These are phyloP conservation scores for Drosophila picticornis DNA, from an alignment of 2,888 invertebrate species.

Conservation along the genomic window DNA sequence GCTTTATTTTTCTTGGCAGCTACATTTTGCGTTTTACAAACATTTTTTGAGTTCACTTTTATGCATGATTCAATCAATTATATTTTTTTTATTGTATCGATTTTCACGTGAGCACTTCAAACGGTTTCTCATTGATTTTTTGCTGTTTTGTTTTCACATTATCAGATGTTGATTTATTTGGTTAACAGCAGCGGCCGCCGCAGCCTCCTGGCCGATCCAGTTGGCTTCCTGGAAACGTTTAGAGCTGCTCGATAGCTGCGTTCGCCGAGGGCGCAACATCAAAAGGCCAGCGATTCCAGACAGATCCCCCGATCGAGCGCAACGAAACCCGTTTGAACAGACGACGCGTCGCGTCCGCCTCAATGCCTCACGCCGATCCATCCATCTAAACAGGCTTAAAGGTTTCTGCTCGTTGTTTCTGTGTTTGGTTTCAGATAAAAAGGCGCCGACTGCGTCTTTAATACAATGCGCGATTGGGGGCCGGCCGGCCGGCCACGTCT, in stretches of 20 bases:
- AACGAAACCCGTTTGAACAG: constrained; percentile 70
- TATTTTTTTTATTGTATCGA: constrained; percentile 37
- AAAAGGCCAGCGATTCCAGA: constrained; percentile 66
- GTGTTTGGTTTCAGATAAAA: constrained; percentile 59
- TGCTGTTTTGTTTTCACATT: constrained; percentile 36
- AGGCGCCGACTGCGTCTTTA: constrained; percentile 64
- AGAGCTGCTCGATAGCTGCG: constrained; percentile 44
- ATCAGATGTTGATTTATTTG: constrained; percentile 59
- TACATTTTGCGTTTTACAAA: constrained; percentile 52
- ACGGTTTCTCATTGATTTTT: constrained; percentile 41
- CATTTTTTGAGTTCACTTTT: constrained; percentile 42
- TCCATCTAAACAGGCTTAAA: constrained; percentile 74
- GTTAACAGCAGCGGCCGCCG: constrained; percentile 35
- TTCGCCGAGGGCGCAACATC: constrained; percentile 73
- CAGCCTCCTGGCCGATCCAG: constrained; percentile 58
- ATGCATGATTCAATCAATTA: constrained; percentile 41
- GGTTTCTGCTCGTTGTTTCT: constrained; percentile 30
- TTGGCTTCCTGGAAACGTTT: constrained; percentile 69
- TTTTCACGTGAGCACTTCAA: constrained; percentile 73
- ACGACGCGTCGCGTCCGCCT: constrained; percentile 63
- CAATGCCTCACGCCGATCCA: constrained; percentile 73
- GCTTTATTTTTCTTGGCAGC: constrained; percentile 50
- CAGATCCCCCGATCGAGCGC: constrained; percentile 63
- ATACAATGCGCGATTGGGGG: constrained; percentile 49
- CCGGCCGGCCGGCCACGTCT: constrained; percentile 77